Evolutionary conservation across 2,797 vertebrate species (phyloP), one percentile per base, ranked within the genome.

Genomic region (Staurois parvus): DNA sequence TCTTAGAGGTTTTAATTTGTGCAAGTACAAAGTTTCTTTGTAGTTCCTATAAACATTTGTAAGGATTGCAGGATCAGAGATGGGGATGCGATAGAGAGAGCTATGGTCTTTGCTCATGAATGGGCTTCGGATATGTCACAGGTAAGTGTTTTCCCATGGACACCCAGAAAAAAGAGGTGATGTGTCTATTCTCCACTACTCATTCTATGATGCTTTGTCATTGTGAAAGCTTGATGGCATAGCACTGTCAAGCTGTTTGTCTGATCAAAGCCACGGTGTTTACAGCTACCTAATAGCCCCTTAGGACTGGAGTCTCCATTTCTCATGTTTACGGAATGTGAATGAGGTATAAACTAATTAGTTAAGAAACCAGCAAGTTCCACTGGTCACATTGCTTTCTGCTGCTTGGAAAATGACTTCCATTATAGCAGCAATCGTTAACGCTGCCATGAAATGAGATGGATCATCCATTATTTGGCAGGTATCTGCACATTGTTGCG

Each of bases 251-350:
- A 83, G 88, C 90, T 88, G 90, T 91, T 88, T 89, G 88, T 88
- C 6, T 48, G 91, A 92, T 93, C 92, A 94, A 93, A 93, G 92
- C 42, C 89, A 76, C 89, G 66, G 88, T 90, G 86, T 92, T 92
- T 89, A 91, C 89, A 75, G 67, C 90, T 74, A 82, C 72, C 87
- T 85, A 88, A 83, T 80, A 84, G 89, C 90, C 90, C 89, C 89
- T 90, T 86, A 32, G 83, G 85, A 83, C 89, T 87, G 82, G 42
- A 86, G 79, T 59, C 88, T 85, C 87, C 88, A 89, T 80, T 90
- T 92, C 90, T 90, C 91, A 90, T 91, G 42, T 89, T 89, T 88
- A 89, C 85, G 89, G 88, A 86, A 91, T 89, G 81, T 90, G 87
- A 89, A 82, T 42, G 88, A 90, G 90, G 89, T 90, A 88, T 92